These are phyloP conservation scores for Leptopilina boulardi DNA, from an alignment of 1,140 invertebrate genomes.

Conservation along the genomic window DNA sequence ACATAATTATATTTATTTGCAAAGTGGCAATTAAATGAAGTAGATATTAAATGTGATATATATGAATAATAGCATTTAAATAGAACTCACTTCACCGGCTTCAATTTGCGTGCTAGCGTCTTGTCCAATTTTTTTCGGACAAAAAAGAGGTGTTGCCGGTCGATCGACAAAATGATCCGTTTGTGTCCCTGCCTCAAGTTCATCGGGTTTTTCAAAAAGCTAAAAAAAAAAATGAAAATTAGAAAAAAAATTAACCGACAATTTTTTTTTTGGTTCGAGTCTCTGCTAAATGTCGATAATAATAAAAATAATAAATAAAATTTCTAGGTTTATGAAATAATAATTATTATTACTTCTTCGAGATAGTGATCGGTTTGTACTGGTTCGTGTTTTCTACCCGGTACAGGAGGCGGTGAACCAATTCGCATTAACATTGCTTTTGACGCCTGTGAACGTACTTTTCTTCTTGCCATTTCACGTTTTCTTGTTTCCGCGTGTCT, in stretches of 20 bases:
- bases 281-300: no score
- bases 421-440: slow-evolving; percentile 75
- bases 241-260: slow-evolving; percentile 41
- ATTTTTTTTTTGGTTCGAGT: slow-evolving; percentile 29
- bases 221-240: slow-evolving; percentile 60
- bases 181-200: slow-evolving; percentile 86
- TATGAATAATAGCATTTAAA: not conserved
- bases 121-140: slow-evolving; percentile 86
- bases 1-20: no score
- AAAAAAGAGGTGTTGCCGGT: slow-evolving; percentile 84
- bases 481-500: slow-evolving; percentile 79
- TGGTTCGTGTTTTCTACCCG: slow-evolving; percentile 87
- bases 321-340: no score
- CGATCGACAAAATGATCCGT: slow-evolving; percentile 91
- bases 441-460: slow-evolving; percentile 74
- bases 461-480: slow-evolving; percentile 78
- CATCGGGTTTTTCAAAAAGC: slow-evolving; percentile 83
- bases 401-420: slow-evolving; percentile 84
- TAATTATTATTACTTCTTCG: slow-evolving; percentile 81
- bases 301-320: not conserved
- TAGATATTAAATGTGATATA: slow-evolving; percentile 34
- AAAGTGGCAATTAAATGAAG: slow-evolving; percentile 32
- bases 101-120: slow-evolving; percentile 91
- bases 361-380: slow-evolving; percentile 93
- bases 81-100: slow-evolving; percentile 88